Evolutionary conservation across 2,113 vertebrate species (phyloP), one percentile per base, ranked within the genome.

Genomic region (Cyanoderma ruficeps): DNA sequence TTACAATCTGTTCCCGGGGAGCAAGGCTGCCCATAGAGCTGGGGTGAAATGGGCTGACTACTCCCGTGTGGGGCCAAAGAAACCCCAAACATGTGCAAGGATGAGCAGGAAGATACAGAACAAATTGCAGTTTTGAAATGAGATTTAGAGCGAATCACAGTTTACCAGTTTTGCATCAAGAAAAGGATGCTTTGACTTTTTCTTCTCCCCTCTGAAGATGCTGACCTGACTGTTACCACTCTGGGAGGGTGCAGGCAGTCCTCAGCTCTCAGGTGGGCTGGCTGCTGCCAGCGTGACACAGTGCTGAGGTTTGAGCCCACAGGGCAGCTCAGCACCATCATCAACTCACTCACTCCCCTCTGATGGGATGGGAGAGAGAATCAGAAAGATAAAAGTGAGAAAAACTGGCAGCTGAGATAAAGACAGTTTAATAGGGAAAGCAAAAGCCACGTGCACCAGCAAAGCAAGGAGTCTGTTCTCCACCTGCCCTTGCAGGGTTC

Each of bases 21-120:
- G 18, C 2, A 6, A 64, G 30, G 9, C 16, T 0, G 1, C 47
- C 50, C 9, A 1, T 0, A 17, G 39, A 35, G 18, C 68, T 53
- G 53, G 21, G 37, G 11, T 4, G 4, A 57, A 61, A 41, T 19
- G 30, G 5, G 18, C 42, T 64, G 65, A 35, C 39, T 39, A 1
- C 15, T 72, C 85, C 55, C 24, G 25, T 16, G n/a, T 28, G 25
- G 24, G 55, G 44, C 70, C 79, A 78, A 44, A 95, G 31, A 59
- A 68, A 53, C 16, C 15, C 24, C 70, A 55, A 53, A 77, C 15
- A 47, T n/a, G 42, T 76, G 20, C 0, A 0, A 85, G 59, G 42
- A 17, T 1, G 3, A 53, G 69, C 35, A 76, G 25, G 41, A 49
- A 75, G 37, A 13, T 24, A 21, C 37, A 84, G 83, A 80, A 61